Evolutionary conservation across 2,113 vertebrate genomes (phyloP).

Genomic region (Zootoca vivipara): DNA sequence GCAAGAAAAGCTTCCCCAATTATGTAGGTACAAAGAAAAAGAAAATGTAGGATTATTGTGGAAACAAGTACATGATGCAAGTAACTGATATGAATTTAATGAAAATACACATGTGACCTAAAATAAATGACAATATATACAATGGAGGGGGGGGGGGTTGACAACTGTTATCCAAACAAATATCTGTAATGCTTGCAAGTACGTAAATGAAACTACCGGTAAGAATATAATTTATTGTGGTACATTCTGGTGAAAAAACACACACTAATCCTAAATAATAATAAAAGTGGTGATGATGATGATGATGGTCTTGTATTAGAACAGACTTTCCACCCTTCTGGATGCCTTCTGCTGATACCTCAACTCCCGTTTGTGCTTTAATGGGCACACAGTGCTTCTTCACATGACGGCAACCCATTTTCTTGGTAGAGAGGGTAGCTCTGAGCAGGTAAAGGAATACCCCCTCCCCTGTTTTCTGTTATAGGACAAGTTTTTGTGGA

Average conservation of each 20-base stretch:
- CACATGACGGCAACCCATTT: not conserved
- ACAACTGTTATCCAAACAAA: not conserved
- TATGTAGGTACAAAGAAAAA: not conserved
- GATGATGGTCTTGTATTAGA: no score
- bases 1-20: not conserved
- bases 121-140: not conserved
- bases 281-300: no score
- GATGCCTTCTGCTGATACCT: no score
- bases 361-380: no score
- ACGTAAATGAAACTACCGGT: not conserved
- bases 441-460: not conserved
- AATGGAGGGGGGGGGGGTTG: no score
- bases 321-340: no score
- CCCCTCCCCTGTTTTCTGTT: no score
- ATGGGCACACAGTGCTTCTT: no score
- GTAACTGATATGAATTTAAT: not conserved
- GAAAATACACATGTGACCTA: not conserved
- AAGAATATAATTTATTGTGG: not conserved
- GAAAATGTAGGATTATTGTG: not conserved
- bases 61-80: not conserved
- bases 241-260: no score
- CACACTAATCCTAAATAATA: not conserved
- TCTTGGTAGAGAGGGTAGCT: not conserved
- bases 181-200: not conserved
- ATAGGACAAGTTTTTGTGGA: not conserved